Evolutionary conservation across 1,140 invertebrate species (phyloP), one percentile per base, ranked within the genome.

Genomic region (Aleiodes sp.): DNA sequence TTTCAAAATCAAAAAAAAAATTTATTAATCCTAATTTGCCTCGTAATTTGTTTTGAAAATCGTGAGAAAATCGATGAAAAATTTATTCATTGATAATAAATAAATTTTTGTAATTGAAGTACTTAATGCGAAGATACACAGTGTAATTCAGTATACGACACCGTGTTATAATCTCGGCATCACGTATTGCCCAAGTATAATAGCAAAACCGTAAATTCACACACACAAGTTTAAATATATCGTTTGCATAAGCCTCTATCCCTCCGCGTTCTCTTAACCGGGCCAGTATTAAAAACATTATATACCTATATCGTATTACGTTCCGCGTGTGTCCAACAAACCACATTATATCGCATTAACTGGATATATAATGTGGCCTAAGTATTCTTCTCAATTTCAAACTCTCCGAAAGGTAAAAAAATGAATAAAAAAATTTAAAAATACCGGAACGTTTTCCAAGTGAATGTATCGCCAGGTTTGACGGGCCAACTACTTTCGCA

Each of bases 241-340:
- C 19, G 46, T 52, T 52, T 52, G 21, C 46, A 52, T 52, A 52
- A 52, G 46, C 46, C 16, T n/a, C n/a, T n/a, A n/a, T n/a, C n/a
- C n/a, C n/a, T n/a, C n/a, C n/a, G n/a, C n/a, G n/a, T n/a, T n/a
- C n/a, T n/a, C n/a, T n/a, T n/a, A n/a, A n/a, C n/a, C n/a, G n/a
- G n/a, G n/a, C n/a, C n/a, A n/a, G n/a, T 10, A 46, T 6, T 46
- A n/a, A 2, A 46, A 16, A 16, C 10, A 52, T 16, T 24, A 4
- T 24, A 14, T 46, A 16, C 43, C 2, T 46, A 46, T 46, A 46
- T 46, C 43, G 19, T 21, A 46, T 46, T 52, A 52, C 46, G 46
- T 52, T 52, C 46, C 46, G 46, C 46, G 46, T 52, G 46, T 52
- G 46, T 52, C 46, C 46, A 52, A 52, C 46, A 52, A 52, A 52